A percentile compares a stretch with the other conserved stretches of the same genome.
Evolutionary conservation across 2,797 vertebrate genomes (phyloP).

Genomic region (Mastacembelus armatus): DNA sequence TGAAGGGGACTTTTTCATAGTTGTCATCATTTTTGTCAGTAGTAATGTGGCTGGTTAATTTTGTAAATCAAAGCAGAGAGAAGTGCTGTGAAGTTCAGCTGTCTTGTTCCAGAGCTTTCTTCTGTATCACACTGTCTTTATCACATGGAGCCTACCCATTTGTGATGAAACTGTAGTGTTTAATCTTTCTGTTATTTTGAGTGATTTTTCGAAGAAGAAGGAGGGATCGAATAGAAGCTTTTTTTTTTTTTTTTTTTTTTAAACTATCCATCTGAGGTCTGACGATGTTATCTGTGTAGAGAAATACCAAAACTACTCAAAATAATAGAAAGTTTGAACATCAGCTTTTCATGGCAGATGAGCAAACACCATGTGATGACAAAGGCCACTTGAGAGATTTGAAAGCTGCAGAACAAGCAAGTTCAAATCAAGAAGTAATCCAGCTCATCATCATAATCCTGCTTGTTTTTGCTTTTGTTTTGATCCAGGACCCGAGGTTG

Average conservation of each 20-base stretch:
- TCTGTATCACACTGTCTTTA: neutral
- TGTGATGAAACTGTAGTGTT: neutral
- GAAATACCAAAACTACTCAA: too few species aligned
- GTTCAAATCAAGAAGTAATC: neutral
- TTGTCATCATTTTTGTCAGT: too few species aligned
- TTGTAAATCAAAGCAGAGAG: neutral
- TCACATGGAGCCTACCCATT: neutral
- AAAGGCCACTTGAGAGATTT: neutral
- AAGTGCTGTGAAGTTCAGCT: neutral
- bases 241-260: too few species aligned
- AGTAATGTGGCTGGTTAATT: neutral
- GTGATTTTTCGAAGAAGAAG: too few species aligned
- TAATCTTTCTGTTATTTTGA: neutral
- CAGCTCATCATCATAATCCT: neutral
- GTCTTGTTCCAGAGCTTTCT: constrained; percentile 16
- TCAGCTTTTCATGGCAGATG: too few species aligned
- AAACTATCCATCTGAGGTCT: too few species aligned
- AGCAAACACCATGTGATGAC: too few species aligned
- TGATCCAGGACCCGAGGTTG: constrained; percentile 36
- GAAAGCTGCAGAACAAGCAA: neutral
- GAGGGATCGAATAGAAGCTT: too few species aligned
- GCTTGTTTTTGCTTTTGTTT: constrained; percentile 32
- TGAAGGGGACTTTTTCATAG: neutral
- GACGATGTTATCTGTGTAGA: too few species aligned
- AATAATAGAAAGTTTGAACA: too few species aligned